phyloP scores from a whole-genome alignment of 1,140 invertebrate species.

The Chrysomallon squamiferum region DNA sequence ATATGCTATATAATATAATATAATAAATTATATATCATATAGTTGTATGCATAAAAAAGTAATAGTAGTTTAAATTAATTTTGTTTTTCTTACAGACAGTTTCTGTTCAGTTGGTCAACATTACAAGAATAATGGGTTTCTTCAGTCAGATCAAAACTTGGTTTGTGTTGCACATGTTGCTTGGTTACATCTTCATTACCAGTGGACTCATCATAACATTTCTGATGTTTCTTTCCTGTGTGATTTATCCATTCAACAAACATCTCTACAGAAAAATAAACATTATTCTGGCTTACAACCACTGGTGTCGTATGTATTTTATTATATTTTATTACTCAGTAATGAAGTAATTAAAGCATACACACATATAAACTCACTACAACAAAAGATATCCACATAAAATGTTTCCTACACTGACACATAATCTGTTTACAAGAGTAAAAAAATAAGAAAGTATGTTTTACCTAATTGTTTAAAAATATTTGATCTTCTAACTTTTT shows the following conservation, averaged over 20 bases:
- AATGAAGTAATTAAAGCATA: no score
- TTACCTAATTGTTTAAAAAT: no score
- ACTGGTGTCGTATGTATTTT: conserved; percentile 86
- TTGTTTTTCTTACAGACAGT: background rate
- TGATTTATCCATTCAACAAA: conserved; percentile 60
- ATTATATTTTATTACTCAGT: conserved; percentile 6
- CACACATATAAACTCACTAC: no score
- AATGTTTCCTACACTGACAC: no score
- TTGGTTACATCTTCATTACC: conserved; percentile 88
- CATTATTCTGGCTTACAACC: conserved; percentile 87
- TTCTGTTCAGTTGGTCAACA: background rate
- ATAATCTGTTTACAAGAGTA: no score
- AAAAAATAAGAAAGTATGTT: no score
- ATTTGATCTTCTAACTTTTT: no score
- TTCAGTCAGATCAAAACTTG: conserved; percentile 34
- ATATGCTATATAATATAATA: no score
- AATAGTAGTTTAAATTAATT: no score
- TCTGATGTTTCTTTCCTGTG: conserved; percentile 51
- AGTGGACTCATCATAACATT: conserved; percentile 88
- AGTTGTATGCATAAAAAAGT: no score
- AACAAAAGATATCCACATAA: no score
- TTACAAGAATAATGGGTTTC: conserved; percentile 22
- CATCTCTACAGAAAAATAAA: conserved; percentile 83
- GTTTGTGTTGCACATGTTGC: conserved; percentile 72
- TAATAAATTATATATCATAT: no score